Evolutionary conservation across 2,113 vertebrate genomes (phyloP).

Genomic region (Platysternon megacephalum): DNA sequence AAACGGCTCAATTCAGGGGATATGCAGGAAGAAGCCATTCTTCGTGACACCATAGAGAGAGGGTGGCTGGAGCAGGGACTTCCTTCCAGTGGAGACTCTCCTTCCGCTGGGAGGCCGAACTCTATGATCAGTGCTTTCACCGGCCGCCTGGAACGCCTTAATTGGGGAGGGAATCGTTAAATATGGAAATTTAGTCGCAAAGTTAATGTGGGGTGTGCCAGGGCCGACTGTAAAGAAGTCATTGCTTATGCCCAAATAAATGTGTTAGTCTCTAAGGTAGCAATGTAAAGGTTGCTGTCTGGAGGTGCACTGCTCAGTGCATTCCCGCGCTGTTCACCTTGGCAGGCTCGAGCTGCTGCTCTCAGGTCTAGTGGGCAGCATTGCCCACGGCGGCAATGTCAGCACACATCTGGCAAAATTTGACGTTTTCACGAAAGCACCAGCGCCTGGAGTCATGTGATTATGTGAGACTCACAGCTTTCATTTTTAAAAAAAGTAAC

Average conservation of each 20-base stretch:
- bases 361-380: background rate
- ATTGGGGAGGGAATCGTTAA: background rate
- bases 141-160: background rate
- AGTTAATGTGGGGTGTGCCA: background rate
- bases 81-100: background rate
- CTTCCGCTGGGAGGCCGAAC: background rate
- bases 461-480: background rate
- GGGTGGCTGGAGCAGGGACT: background rate
- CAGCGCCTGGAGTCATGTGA: background rate
- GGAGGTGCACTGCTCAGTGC: background rate
- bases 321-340: too few relatives aligned
- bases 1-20: accelerated
- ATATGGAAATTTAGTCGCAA: background rate
- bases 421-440: background rate
- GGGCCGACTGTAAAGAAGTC: background rate
- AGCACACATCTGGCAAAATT: background rate
- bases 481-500: background rate
- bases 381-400: background rate
- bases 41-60: background rate
- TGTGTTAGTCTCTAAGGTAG: too few relatives aligned
- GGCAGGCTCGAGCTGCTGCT: background rate
- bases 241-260: background rate
- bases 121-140: background rate
- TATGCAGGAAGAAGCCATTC: accelerated
- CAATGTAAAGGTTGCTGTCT: background rate